Base-by-base conservation (phyloP, 2,888 invertebrate species). In the Heliconius sara region DNA sequence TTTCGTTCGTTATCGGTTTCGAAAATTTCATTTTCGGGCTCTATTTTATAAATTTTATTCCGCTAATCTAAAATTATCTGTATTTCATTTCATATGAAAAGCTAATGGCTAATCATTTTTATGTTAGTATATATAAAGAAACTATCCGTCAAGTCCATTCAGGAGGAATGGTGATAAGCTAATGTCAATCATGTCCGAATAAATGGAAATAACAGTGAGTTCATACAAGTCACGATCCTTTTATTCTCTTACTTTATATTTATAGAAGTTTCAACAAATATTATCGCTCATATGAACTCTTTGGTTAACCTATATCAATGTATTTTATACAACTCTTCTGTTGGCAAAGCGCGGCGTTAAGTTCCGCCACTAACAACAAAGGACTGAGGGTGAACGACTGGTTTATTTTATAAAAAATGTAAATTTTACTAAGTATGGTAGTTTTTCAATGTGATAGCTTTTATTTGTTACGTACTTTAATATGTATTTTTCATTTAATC, bases 131-230 rank as follows among this genome's bases (percentile, higher is more conserved):
- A 39, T 9, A 39, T 39, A 39, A 68, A 25, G 25, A 47, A 52
- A 68, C 19, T 22, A 70, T 77, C 19, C 52, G 71, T 71, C 71
- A 71, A 71, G 43, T 65, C 57, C 63, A 43, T 7, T 77, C 71
- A 77, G 71, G 63, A 77, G 77, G 63, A 77, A 77, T 34, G 27
- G 22, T 60, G 70, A 77, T 77, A 77, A 77, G 71, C 47, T 7
- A 63, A 70, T n/a, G 71, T 60, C 63, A 71, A 76, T 52, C 68
- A 47, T 68, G 57, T 68, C 19, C 57, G 39, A 66, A 60, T 30
- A 39, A 68, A 76, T 16, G 66, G 25, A 43, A 65, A 65, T 65
- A 63, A 47, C 34, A 73, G 16, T 73, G 60, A 34, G n/a, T 39
- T 60, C 3, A n/a, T 43, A 70, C 25, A 16, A 43, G 16, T 70